A percentile compares a stretch with the other conserved stretches of the same genome.
Evolutionary conservation across 1,140 invertebrate genomes (phyloP).

Genomic region (Cherax quadricarinatus): DNA sequence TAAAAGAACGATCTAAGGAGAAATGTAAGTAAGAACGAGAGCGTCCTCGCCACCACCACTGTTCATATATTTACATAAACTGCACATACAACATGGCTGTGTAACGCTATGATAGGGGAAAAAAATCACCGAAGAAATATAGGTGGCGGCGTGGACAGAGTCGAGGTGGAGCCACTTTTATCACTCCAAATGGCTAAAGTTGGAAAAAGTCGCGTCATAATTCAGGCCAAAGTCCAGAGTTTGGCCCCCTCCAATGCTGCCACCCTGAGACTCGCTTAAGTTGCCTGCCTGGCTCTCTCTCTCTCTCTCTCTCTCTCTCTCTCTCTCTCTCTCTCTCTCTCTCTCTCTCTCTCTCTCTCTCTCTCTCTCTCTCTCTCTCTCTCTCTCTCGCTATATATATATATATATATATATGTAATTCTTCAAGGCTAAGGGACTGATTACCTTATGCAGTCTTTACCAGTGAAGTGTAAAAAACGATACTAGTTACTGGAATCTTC

Average conservation of each 20-base stretch:
- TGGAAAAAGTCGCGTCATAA: conserved; percentile 66
- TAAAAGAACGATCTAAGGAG: too few relatives aligned
- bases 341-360: neutral
- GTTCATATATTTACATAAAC: too few relatives aligned
- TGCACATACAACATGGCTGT: too few relatives aligned
- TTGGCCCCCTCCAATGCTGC: conserved; percentile 19
- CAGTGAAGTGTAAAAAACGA: too few relatives aligned
- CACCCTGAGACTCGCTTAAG: conserved; percentile 32
- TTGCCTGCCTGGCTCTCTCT: conserved; percentile 7
- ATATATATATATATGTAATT: too few relatives aligned
- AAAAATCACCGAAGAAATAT: conserved; percentile 34
- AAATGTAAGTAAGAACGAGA: too few relatives aligned
- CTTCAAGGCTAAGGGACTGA: too few relatives aligned
- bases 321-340: conserved; percentile 31
- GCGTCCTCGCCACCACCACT: too few relatives aligned
- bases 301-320: conserved; percentile 29
- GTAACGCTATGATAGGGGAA: neutral
- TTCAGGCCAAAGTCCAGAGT: conserved; percentile 61
- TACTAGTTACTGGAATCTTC: too few relatives aligned
- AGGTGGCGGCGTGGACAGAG: conserved; percentile 52
- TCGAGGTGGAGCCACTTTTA: conserved; percentile 33
- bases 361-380: neutral
- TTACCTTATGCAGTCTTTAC: too few relatives aligned
- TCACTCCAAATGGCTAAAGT: conserved; percentile 66
- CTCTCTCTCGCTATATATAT: too few relatives aligned